Evolutionary conservation across 2,113 vertebrate species (phyloP).

Genomic region (Grammomys dolichurus): DNA sequence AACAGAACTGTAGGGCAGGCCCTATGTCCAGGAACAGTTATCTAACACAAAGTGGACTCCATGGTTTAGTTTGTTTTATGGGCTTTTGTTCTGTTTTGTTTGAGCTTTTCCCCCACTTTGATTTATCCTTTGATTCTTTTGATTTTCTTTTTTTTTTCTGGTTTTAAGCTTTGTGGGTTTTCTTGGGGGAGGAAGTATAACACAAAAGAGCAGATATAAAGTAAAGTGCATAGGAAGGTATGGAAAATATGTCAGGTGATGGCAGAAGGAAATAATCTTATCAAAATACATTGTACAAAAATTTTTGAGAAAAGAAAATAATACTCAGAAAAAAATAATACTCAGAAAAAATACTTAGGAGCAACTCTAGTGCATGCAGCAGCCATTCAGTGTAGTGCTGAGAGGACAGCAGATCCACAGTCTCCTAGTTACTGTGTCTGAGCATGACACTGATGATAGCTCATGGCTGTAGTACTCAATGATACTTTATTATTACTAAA

Average conservation of each 20-base stretch:
- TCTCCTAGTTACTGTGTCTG: neutral
- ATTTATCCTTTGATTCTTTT: neutral
- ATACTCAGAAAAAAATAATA: neutral
- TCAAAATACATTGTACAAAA: neutral
- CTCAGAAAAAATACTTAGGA: neutral
- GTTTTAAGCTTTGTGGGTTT: neutral
- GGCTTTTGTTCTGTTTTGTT: neutral
- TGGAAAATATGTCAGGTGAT: neutral
- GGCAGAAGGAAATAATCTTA: neutral
- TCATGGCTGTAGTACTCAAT: neutral
- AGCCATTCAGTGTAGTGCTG: neutral
- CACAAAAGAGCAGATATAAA: neutral
- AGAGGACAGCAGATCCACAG: neutral
- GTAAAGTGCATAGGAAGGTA: neutral
- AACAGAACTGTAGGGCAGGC: neutral
- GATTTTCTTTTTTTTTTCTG: neutral
- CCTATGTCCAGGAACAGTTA: neutral
- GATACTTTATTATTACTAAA: too few relatives aligned
- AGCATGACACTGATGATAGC: neutral
- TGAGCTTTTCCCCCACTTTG: neutral
- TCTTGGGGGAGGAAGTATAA: neutral
- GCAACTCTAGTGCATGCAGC: neutral
- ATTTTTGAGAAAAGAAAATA: neutral
- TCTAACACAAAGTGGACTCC: neutral
- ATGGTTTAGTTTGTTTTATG: neutral